Percentiles rank a stretch among this genome's conserved stretches.
Evolutionary conservation across 2,797 vertebrate species (phyloP).

Genomic region (Thunnus albacares): DNA sequence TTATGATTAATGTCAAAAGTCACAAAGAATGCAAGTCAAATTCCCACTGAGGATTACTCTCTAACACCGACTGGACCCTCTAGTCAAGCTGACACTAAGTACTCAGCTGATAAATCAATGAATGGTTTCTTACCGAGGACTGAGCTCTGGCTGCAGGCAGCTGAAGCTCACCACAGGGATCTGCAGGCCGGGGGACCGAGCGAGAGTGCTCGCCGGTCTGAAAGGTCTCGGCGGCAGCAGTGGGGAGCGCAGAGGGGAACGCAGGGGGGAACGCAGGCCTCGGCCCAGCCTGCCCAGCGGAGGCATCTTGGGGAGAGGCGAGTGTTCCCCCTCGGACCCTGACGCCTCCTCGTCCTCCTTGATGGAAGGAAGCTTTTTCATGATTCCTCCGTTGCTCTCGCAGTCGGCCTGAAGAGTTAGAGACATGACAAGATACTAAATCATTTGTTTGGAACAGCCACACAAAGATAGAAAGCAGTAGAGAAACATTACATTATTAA

Average conservation of each 20-base stretch:
- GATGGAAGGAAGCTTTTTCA: constrained; percentile 88
- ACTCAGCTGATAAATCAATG: neutral
- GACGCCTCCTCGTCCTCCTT: constrained; percentile 88
- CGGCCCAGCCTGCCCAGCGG: constrained; percentile 76
- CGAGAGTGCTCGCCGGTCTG: constrained; percentile 63
- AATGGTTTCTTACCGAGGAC: constrained; percentile 81
- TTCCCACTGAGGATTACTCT: neutral
- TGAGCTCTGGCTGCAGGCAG: constrained; percentile 83
- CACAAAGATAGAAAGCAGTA: neutral
- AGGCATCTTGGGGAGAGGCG: constrained; percentile 74
- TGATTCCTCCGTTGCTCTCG: constrained; percentile 85
- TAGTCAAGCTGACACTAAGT: neutral
- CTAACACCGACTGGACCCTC: neutral
- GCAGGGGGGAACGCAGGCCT: constrained; percentile 82
- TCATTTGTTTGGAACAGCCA: neutral
- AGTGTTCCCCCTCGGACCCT: constrained; percentile 82
- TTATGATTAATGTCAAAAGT: constrained; percentile 30
- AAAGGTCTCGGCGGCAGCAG: constrained; percentile 82
- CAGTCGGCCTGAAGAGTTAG: constrained; percentile 75
- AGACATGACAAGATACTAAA: neutral
- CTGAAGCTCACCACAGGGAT: constrained; percentile 86
- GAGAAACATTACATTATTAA: too few species aligned
- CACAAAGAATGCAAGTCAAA: neutral
- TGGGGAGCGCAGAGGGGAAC: constrained; percentile 84
- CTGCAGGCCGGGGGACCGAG: constrained; percentile 82